Evolutionary conservation across 2,797 vertebrate genomes (phyloP).

Genomic region (Novumbra hubbsi): DNA sequence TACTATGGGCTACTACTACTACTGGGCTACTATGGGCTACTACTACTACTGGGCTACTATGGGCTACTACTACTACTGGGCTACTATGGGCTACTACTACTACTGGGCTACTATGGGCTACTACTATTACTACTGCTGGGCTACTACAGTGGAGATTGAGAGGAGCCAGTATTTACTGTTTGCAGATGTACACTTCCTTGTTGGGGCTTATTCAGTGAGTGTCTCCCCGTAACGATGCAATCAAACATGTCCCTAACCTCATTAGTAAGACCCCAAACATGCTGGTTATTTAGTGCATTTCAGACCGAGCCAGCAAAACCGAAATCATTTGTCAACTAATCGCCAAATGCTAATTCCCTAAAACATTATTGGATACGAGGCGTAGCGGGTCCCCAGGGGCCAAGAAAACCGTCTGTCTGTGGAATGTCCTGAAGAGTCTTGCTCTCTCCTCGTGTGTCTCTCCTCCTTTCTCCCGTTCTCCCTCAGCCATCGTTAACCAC

Average conservation of each 20-base stretch:
- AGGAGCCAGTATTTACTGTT: background rate
- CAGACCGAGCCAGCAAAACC: background rate
- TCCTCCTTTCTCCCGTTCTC: background rate
- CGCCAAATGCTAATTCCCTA: background rate
- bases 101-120: too few species aligned
- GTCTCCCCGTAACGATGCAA: background rate
- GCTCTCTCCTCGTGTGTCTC: background rate
- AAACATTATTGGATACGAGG: background rate
- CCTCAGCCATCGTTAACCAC: slow-evolving; percentile 36
- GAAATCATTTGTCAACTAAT: background rate
- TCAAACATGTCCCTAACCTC: background rate
- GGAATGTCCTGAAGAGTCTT: background rate
- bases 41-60: too few species aligned
- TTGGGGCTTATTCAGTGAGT: background rate
- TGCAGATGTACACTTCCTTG: background rate
- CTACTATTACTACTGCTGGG: too few species aligned
- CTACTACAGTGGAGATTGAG: background rate
- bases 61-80: too few species aligned
- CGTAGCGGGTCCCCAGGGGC: background rate
- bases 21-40: too few species aligned
- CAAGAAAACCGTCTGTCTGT: background rate
- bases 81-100: too few species aligned
- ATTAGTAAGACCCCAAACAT: background rate
- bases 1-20: too few species aligned
- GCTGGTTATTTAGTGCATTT: background rate